Evolutionary conservation across 2,888 invertebrate species (phyloP), one percentile per base, ranked within the genome.

Genomic region (Zootermopsis nevadensis): DNA sequence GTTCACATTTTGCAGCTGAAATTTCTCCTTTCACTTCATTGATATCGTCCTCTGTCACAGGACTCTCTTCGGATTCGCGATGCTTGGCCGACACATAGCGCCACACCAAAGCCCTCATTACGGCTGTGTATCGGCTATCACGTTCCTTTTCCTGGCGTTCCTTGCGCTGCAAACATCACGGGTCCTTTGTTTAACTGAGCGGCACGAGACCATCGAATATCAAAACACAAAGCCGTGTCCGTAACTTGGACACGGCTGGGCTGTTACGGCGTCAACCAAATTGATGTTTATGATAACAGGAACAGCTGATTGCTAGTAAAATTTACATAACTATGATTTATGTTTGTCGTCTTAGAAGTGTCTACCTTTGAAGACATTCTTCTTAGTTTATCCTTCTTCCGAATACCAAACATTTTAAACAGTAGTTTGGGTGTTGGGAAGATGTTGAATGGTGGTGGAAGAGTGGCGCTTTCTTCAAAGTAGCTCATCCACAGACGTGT

Each of bases 401-500:
- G 89, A n/a, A 93, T 84, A 0, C 95, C 93, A 80, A 94, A 91
- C 83, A 94, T 87, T 87, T 95, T 93, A 80, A 94, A 90, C 12
- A 95, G 86, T 85, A 95, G 91, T 89, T 98, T 98, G 0, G 97
- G 95, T 0, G 96, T 95, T 0, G 98, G 98, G 84, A 98, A 91
- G 77, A 98, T 94, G 89, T 98, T 98, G 90, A 98, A 98, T 0
- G 98, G 98, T 0, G 98, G 95, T 0, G 98, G 98, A 38, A 98
- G 90, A 0, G 98, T 98, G 0, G 95, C 95, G 38, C 95, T 95
- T 87, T 96, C 96, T 88, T 98, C 98, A 88, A 99, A 99, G 89
- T 97, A 99, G 87, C 96, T 97, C 93, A 98, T 95, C 98, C 98
- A 98, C 4, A 99, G 91, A 86, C 96, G 95, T 0, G 97, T 97